Evolutionary conservation across 2,888 invertebrate genomes (phyloP), one percentile per base, ranked within the genome.

Genomic region (Mycalesis mineus): DNA sequence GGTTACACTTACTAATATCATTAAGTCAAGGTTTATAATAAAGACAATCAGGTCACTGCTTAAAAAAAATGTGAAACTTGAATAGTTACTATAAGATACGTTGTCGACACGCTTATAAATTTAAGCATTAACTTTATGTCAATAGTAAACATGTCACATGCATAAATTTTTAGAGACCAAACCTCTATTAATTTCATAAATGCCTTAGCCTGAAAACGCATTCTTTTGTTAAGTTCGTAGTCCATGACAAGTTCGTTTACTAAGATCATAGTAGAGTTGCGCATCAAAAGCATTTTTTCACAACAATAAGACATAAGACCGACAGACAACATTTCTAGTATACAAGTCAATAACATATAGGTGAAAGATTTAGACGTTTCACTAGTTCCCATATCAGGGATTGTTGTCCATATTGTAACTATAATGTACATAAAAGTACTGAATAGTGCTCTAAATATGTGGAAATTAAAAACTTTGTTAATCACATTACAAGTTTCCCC

Each of bases 81-180:
- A 62, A 86, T 75, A 22, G 81, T 75, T 14, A 86, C 75, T 68
- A 87, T 84, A 47, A 87, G 72, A 62, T 85, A 86, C 0, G 84
- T 82, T 0, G 85, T 81, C 7, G 82, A 75, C 4, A 84, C 75
- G 60, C 82, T 82, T 36, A 85, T 73, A 58, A 84, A 88, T 51
- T 80, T 82, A 8, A 85, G 64, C 68, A 85, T 75, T 4, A 88
- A 60, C 1, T 78, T 78, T 22, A 82, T 74, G 61, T 88, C 79
- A 2, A 88, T 73, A 5, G 77, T 72, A 63, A 83, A 80, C 80
- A 88, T 81, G 57, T 83, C 76, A 56, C 78, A 85, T 9, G 56
- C 52, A 15, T 14, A 51, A 14, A 72, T 62, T 37, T 64, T 37
- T 36, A 71, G 58, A 1, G 78, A 73, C 82, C 82, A 83, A 0